Evolutionary conservation across 1,140 invertebrate genomes (phyloP).

Genomic region (Lordiphosa clarofinis): DNA sequence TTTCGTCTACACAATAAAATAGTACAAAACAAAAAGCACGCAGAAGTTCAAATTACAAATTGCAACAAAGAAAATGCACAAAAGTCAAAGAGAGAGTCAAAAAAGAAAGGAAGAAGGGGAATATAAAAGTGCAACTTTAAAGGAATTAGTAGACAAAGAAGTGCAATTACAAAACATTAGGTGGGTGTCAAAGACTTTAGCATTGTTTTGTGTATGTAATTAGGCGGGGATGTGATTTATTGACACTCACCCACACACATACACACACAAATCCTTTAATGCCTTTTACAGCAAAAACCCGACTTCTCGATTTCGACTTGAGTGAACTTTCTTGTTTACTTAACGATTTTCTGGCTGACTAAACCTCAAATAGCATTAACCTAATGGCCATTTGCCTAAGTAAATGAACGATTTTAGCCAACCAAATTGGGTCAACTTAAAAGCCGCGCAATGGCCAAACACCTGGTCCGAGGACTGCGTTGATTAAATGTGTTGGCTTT

Average conservation of each 20-base stretch:
- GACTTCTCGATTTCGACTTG: constrained; percentile 20
- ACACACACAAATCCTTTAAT: constrained; percentile 2
- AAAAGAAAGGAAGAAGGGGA: no score
- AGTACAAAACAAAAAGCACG: constrained; percentile 29
- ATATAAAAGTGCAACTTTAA: constrained; percentile 57
- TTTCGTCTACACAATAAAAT: constrained; percentile 35
- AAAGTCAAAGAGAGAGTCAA: no score
- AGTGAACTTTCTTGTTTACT: constrained; percentile 28
- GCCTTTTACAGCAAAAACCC: not conserved
- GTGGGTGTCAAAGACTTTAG: constrained; percentile 8
- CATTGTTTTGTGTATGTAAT: constrained; percentile 7
- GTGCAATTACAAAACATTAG: constrained; percentile 12
- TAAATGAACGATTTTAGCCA: constrained; percentile 46
- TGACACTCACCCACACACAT: constrained; percentile 6
- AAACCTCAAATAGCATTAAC: constrained; percentile 53
- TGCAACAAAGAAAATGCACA: constrained; percentile 57
- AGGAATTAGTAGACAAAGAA: constrained; percentile 44
- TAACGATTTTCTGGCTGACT: constrained; percentile 44
- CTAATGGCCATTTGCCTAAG: constrained; percentile 49
- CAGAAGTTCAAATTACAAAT: constrained; percentile 64
- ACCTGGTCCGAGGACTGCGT: no score
- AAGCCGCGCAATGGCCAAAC: constrained; percentile 37
- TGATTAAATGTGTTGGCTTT: constrained; percentile 35
- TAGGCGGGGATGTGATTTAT: constrained; percentile 10
- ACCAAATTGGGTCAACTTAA: constrained; percentile 45